phyloP scores from a whole-genome alignment of 2,888 invertebrate genomes.

The Leuctra nigra region DNA sequence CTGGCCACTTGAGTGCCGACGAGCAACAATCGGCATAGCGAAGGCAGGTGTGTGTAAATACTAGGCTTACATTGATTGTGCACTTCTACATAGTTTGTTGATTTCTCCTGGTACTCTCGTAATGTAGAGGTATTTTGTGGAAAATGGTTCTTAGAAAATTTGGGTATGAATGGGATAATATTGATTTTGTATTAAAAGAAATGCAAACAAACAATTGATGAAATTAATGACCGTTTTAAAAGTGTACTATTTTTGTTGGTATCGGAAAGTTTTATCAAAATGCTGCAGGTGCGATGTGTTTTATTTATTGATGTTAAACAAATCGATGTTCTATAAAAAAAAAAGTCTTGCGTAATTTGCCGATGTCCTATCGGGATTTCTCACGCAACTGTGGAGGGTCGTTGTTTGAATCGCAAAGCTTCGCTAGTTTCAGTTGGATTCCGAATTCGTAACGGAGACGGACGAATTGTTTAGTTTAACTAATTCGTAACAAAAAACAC shows the following conservation, averaged over 20 bases:
- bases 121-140: too few species aligned
- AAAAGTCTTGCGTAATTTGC: too few species aligned
- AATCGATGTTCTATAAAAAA: too few species aligned
- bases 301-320: too few species aligned
- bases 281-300: too few species aligned
- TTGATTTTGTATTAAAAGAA: not conserved
- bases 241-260: not conserved
- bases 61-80: constrained; percentile 12
- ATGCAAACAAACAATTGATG: not conserved
- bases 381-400: too few species aligned
- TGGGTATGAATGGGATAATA: not conserved
- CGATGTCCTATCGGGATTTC: too few species aligned
- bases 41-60: constrained; percentile 9
- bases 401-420: too few species aligned
- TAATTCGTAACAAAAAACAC: not conserved
- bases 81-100: not conserved
- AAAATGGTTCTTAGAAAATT: not conserved
- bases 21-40: too few species aligned
- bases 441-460: not conserved
- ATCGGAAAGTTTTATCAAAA: not conserved
- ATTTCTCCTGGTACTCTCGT: too few species aligned
- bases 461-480: not conserved
- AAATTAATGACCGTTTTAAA: constrained; percentile 2
- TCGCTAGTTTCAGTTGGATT: constrained; percentile 3
- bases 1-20: constrained; percentile 23